Percentiles rank a stretch among this genome's conserved stretches.
Evolutionary conservation across 2,888 invertebrate genomes (phyloP).

Genomic region (Busseola fusca): DNA sequence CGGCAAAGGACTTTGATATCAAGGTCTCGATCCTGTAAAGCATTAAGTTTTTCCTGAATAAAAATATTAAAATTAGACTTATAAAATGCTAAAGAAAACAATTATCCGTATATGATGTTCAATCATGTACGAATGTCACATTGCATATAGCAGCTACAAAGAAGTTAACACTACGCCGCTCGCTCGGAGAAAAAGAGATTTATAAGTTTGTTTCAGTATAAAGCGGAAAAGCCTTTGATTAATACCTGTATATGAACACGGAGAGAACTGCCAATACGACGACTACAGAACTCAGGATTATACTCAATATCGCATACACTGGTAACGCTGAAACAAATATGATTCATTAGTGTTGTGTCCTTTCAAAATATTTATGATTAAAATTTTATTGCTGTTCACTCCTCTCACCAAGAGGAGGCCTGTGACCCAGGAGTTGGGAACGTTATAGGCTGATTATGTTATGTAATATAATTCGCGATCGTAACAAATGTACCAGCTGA

Average conservation of each 20-base stretch:
- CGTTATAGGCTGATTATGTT: background rate
- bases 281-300: constrained; percentile 94
- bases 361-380: background rate
- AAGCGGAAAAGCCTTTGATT: background rate
- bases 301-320: constrained; percentile 95
- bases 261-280: constrained; percentile 90
- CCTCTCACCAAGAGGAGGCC: background rate
- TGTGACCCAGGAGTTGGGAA: background rate
- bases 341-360: constrained; percentile 6
- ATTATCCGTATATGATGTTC: background rate
- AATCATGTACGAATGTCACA: too few species aligned
- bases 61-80: background rate
- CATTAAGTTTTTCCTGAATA: background rate
- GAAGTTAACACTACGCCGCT: background rate
- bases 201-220: background rate
- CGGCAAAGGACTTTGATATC: background rate
- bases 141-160: background rate
- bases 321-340: constrained; percentile 91
- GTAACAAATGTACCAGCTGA: too few species aligned
- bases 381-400: background rate
- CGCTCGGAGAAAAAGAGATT: background rate
- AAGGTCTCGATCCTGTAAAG: background rate
- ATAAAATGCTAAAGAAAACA: background rate
- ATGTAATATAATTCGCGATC: background rate
- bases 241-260: constrained; percentile 94